Base-by-base conservation (phyloP, 2,888 invertebrate species). In the Shargacucullia verbasci region DNA sequence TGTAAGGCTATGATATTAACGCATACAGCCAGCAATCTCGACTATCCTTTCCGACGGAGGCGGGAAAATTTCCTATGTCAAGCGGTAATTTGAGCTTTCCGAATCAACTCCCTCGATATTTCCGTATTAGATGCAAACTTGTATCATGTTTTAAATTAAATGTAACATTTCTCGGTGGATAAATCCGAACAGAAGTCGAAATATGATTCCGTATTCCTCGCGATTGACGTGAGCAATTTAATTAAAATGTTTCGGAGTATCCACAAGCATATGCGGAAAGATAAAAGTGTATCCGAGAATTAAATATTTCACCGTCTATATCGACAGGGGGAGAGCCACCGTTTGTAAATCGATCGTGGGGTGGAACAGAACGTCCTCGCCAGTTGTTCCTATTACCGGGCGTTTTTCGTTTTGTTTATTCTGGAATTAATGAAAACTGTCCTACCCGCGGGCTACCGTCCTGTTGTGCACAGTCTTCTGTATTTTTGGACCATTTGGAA, bases 401-500 rank as follows among this genome's bases (percentile, higher is more conserved):
- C 43, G 64, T 82, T 85, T 76, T 76, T 79, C 69, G 72, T 83
- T 84, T 85, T 84, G 70, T 86, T 84, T 85, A 82, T 80, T 62
- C 80, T 71, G 73, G 82, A 81, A 86, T 85, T 87, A 87, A 88
- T 89, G 84, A 85, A 87, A 87, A 83, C 79, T 41, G 69, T 60
- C 72, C 64, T 40, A 25, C 65, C 63, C 55, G 47, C 53, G 27
- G 71, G 76, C 58, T 39, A 37, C 15, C 53, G 53, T 46, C 50
- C 40, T 43, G 55, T 56, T 56, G 41, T 44, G 15, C 50, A 45
- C 34, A n/a, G 41, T 15, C 40, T 52, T 15, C 37, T 38, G 41
- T 27, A 38, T 60, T 74, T 50, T 48, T 13, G 25, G 13, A 13
- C 41, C 27, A 35, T n/a, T 48, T 41, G 15, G 33, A 34, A 15